These are phyloP conservation scores for Stomorhina lunata DNA, from an alignment of 2,888 invertebrate species.

Conservation along the genomic window DNA sequence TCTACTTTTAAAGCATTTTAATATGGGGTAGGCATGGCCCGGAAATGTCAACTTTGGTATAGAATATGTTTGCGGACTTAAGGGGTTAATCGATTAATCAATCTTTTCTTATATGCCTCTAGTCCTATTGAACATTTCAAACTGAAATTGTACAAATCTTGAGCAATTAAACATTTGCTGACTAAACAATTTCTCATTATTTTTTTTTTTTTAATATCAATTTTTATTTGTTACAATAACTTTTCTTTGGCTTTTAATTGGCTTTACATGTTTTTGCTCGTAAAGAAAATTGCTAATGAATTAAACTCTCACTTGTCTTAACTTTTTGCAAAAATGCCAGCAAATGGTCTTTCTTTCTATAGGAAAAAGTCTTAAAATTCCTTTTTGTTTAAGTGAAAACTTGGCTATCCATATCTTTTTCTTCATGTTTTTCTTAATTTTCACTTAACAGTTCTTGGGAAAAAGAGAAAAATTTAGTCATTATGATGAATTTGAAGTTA, in stretches of 20 bases:
- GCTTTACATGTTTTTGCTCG: slow-evolving; percentile 31
- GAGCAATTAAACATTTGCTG: slow-evolving; percentile 11
- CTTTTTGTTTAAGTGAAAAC: slow-evolving; percentile 36
- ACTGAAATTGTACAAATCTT: not conserved
- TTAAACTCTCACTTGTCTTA: slow-evolving; percentile 41
- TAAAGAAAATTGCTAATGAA: slow-evolving; percentile 41
- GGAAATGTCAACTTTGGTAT: no score
- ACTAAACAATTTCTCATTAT: slow-evolving; percentile 24
- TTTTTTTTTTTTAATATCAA: not conserved
- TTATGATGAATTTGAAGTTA: not conserved
- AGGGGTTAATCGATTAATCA: not conserved
- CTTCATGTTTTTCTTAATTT: no score
- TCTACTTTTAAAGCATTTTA: no score
- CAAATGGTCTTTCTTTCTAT: slow-evolving; percentile 9
- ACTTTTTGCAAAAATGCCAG: not conserved
- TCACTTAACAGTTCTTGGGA: slow-evolving; percentile 21
- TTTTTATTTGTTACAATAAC: not conserved
- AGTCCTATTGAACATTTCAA: not conserved
- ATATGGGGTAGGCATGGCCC: no score
- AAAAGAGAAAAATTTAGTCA: not conserved
- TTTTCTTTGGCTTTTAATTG: slow-evolving; percentile 38
- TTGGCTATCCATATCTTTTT: slow-evolving; percentile 33
- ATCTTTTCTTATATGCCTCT: slow-evolving; percentile 3
- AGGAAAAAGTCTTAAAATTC: not conserved
- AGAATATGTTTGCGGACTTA: no score